These are phyloP conservation scores for Saccopteryx leptura DNA, from an alignment of 2,113 vertebrate genomes.

Conservation along the genomic window DNA sequence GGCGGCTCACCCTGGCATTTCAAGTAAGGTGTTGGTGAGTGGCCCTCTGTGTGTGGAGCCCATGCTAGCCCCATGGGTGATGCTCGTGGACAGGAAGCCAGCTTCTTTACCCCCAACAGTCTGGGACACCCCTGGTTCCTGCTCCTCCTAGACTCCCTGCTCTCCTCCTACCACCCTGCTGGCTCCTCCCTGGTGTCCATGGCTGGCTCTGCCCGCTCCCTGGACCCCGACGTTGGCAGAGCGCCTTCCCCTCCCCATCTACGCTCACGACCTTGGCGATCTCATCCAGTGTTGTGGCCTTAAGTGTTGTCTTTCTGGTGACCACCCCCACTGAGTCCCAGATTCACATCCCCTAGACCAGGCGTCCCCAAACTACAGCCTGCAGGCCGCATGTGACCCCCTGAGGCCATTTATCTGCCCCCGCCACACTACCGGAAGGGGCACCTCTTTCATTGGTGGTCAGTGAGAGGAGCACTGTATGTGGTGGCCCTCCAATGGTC, in stretches of 20 bases:
- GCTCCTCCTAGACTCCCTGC: not conserved
- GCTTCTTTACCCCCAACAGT: not conserved
- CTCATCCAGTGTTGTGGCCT: accelerated
- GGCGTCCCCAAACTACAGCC: too few species aligned
- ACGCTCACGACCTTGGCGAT: accelerated
- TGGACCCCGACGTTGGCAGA: not conserved
- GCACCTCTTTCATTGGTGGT: too few species aligned
- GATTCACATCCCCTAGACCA: not conserved
- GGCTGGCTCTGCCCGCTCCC: not conserved
- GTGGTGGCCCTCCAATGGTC: too few species aligned
- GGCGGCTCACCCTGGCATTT: accelerated
- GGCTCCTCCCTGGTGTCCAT: accelerated
- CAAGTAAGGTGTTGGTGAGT: not conserved
- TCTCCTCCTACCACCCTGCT: accelerated
- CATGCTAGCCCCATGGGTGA: not conserved
- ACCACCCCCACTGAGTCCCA: not conserved
- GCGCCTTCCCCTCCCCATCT: accelerated
- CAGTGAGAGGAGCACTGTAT: too few species aligned
- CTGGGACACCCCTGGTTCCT: accelerated
- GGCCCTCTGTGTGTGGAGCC: not conserved
- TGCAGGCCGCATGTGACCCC: too few species aligned
- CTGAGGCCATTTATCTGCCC: too few species aligned
- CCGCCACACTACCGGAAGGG: too few species aligned
- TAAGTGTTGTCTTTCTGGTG: accelerated
- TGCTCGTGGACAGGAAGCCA: accelerated